A percentile compares a stretch with the other conserved stretches of the same genome.
These are phyloP conservation scores for Ochlodes sylvanus DNA, from an alignment of 2,888 invertebrate species.

Conservation along the genomic window DNA sequence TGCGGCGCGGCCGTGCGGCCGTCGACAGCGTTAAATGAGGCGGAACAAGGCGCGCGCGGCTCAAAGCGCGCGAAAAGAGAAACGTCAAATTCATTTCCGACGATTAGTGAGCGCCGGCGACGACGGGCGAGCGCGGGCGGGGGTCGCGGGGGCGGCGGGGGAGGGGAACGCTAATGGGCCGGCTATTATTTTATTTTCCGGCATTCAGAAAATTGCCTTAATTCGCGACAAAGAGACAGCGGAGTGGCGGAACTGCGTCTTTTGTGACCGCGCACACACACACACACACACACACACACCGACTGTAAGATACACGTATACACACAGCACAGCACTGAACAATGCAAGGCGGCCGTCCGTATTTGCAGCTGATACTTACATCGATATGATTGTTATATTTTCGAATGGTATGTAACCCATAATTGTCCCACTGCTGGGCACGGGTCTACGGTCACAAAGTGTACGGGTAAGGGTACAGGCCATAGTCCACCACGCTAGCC, in stretches of 20 bases:
- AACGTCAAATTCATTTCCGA: conserved; percentile 61
- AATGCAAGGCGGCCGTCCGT: background rate
- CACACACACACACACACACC: background rate
- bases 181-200: conserved; percentile 79
- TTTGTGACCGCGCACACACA: conserved; percentile 32
- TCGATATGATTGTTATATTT: no score
- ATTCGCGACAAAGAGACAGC: conserved; percentile 54
- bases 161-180: conserved; percentile 63
- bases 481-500: no score
- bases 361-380: no score
- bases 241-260: conserved; percentile 55
- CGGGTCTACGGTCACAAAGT: no score
- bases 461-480: no score
- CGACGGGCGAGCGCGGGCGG: conserved; percentile 50
- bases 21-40: conserved; percentile 49
- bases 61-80: conserved; percentile 54
- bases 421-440: no score
- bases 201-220: conserved; percentile 74
- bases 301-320: background rate
- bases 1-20: conserved; percentile 41
- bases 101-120: conserved; percentile 57
- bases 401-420: no score
- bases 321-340: background rate
- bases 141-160: conserved; percentile 22
- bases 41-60: conserved; percentile 53